Percentiles rank a stretch among this genome's conserved stretches.
Conservation (phyloP, 1,140 invertebrate species). For the Ceratosolen fusciceps region DNA sequence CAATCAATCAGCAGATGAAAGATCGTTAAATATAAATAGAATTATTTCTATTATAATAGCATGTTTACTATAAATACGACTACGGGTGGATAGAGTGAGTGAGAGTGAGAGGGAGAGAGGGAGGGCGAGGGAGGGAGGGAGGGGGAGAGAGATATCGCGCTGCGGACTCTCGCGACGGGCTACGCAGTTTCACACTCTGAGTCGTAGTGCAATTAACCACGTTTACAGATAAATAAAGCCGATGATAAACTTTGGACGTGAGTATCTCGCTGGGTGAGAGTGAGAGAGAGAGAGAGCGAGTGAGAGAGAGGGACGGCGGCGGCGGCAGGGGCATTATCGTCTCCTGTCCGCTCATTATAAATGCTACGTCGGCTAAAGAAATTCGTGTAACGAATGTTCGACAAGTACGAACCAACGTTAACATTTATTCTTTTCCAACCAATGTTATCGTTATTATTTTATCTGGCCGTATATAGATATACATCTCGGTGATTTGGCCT, state of each 20-base stretch:
- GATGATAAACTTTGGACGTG: conserved; percentile 44
- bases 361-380: conserved; percentile 11
- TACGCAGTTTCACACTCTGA: conserved; percentile 15
- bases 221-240: conserved; percentile 14
- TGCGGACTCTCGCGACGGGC: not conserved
- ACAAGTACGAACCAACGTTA: not conserved
- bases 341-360: not conserved
- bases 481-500: not conserved
- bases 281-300: no score
- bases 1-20: conserved; percentile 25
- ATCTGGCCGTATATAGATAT: conserved; percentile 12
- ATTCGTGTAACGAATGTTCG: conserved; percentile 1
- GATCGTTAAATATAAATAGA: not conserved
- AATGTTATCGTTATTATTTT: conserved; percentile 14
- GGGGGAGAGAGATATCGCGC: no score
- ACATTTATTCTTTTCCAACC: conserved; percentile 6
- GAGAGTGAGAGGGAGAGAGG: no score
- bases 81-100: no score
- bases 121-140: no score
- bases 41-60: not conserved
- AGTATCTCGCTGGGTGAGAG: not conserved
- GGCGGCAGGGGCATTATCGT: no score
- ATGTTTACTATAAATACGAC: conserved; percentile 20
- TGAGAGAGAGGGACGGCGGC: not conserved
- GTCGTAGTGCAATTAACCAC: conserved; percentile 35